A percentile compares a stretch with the other conserved stretches of the same genome.
phyloP scores from a whole-genome alignment of 2,797 vertebrate species.

The Sebastes flavidus region DNA sequence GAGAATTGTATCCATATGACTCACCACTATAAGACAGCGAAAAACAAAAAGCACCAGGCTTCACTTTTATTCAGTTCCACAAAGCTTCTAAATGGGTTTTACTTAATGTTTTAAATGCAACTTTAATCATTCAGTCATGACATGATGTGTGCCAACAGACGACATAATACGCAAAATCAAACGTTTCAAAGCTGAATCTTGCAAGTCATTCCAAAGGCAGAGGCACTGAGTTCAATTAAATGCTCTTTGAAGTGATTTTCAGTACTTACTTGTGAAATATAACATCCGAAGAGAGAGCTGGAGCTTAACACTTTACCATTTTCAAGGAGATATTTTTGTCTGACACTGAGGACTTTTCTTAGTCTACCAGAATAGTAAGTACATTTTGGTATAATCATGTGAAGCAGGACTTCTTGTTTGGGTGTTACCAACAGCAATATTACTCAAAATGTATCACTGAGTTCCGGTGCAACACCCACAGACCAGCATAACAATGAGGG shows the following conservation, averaged over 20 bases:
- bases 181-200: not conserved
- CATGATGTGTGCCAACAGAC: not conserved
- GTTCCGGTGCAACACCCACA: not conserved
- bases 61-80: not conserved
- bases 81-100: not conserved
- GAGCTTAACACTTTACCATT: not conserved
- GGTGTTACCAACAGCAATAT: not conserved
- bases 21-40: not conserved
- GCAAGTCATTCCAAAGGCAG: not conserved
- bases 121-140: not conserved
- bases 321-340: not conserved
- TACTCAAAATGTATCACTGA: not conserved
- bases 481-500: not conserved
- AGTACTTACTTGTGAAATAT: not conserved
- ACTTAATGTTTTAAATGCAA: not conserved
- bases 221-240: not conserved
- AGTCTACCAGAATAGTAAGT: not conserved
- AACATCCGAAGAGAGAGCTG: not conserved
- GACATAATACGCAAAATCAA: not conserved
- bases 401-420: not conserved
- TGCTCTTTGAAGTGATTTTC: not conserved
- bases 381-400: not conserved
- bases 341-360: not conserved
- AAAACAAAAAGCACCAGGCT: not conserved
- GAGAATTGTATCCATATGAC: not conserved